These are phyloP conservation scores for Rhinella marina DNA, from an alignment of 2,797 vertebrate genomes.

Conservation along the genomic window DNA sequence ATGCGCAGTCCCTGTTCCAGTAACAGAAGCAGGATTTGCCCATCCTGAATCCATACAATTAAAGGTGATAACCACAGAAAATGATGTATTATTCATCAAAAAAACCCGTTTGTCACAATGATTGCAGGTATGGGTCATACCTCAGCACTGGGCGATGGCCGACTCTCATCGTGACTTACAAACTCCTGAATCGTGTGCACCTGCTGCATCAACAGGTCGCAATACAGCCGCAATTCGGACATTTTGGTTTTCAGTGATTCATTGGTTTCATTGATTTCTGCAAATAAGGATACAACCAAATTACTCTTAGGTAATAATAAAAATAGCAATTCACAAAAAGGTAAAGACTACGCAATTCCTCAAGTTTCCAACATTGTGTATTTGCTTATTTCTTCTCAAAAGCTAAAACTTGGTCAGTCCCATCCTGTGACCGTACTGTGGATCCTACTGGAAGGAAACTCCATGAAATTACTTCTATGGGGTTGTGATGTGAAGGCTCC, in stretches of 20 bases:
- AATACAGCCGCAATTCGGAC: conserved; percentile 97
- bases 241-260: conserved; percentile 98
- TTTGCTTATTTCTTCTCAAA: too few relatives aligned
- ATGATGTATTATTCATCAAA: too few relatives aligned
- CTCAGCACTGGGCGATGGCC: conserved; percentile 81
- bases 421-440: not conserved
- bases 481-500: not conserved
- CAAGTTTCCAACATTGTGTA: not conserved
- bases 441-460: not conserved
- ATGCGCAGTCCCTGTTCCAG: too few relatives aligned
- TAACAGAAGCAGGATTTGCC: too few relatives aligned
- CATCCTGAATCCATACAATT: too few relatives aligned
- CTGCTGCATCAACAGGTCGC: conserved; percentile 95
- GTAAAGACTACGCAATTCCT: not conserved
- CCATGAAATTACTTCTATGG: not conserved
- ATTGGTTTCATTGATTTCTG: conserved; percentile 89
- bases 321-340: not conserved
- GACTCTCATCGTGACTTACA: conserved; percentile 78
- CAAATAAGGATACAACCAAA: not conserved
- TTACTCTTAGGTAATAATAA: not conserved
- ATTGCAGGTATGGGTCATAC: conserved; percentile 67
- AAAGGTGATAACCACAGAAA: too few relatives aligned
- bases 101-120: too few relatives aligned
- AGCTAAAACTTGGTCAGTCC: too few relatives aligned
- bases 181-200: conserved; percentile 95